Percentiles rank a stretch among this genome's conserved stretches.
These are phyloP conservation scores for Amazona ochrocephala DNA, from an alignment of 2,797 vertebrate species.

Conservation along the genomic window DNA sequence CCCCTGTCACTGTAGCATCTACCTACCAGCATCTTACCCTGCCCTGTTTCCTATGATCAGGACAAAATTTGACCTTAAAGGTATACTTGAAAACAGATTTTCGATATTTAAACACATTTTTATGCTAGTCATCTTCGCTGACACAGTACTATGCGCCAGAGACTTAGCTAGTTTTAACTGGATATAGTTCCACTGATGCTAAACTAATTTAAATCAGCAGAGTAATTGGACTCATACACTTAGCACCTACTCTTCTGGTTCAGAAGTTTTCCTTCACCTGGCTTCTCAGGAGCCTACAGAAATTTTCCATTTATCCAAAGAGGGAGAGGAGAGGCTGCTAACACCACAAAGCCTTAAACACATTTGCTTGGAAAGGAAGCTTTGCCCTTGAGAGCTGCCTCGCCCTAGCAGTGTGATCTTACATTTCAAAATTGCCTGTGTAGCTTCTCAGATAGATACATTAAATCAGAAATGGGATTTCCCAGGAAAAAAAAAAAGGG, in stretches of 20 bases:
- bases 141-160: neutral
- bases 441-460: neutral
- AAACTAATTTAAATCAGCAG: conserved; percentile 41
- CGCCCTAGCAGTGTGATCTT: neutral
- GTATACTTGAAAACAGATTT: conserved; percentile 21
- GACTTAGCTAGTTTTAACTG: conserved; percentile 31
- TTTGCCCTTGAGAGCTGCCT: conserved; percentile 26
- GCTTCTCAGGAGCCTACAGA: conserved; percentile 11
- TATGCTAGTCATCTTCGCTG: neutral
- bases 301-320: conserved; percentile 28
- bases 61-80: neutral
- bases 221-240: conserved; percentile 14
- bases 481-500: rapidly evolving
- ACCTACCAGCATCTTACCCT: neutral
- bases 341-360: conserved; percentile 33
- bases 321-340: neutral
- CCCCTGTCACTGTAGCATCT: neutral
- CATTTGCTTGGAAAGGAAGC: conserved; percentile 18
- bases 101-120: neutral
- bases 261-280: conserved; percentile 52
- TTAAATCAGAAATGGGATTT: conserved; percentile 36
- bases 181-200: neutral
- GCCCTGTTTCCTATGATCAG: neutral
- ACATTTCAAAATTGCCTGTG: neutral
- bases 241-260: conserved; percentile 34